A percentile compares a stretch with the other conserved stretches of the same genome.
These are phyloP conservation scores for Crenuchus spilurus DNA, from an alignment of 2,797 vertebrate genomes.

Conservation along the genomic window DNA sequence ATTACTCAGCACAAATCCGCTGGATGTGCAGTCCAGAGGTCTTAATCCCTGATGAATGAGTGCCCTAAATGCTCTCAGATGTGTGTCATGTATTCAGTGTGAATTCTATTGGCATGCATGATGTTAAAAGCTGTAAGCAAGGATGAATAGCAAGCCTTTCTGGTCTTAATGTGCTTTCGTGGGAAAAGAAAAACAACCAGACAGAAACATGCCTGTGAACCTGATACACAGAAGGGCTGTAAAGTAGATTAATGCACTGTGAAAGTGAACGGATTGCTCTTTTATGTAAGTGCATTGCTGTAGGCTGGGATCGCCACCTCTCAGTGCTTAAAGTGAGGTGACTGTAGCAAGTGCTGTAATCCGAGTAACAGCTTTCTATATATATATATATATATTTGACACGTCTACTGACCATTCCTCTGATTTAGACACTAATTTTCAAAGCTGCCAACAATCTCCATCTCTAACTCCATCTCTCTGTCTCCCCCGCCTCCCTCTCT, in stretches of 20 bases:
- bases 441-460: no score
- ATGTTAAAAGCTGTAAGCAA: neutral
- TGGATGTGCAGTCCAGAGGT: neutral
- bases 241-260: conserved; percentile 59
- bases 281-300: conserved; percentile 36
- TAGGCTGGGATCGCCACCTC: conserved; percentile 15
- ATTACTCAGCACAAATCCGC: conserved; percentile 3
- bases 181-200: neutral
- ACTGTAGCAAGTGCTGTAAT: conserved; percentile 60
- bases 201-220: conserved; percentile 14
- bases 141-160: neutral
- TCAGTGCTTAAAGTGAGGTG: conserved; percentile 10
- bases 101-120: neutral
- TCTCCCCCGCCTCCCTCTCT: conserved; percentile 15
- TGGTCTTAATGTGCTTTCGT: conserved; percentile 10
- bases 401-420: conserved; percentile 63
- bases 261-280: conserved; percentile 48
- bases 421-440: conserved; percentile 67
- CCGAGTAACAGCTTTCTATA: conserved; percentile 66
- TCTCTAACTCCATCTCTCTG: no score
- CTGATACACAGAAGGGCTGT: conserved; percentile 15
- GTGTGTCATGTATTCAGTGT: conserved; percentile 54
- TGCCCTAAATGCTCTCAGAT: conserved; percentile 47
- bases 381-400: no score
- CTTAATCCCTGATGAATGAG: conserved; percentile 59